phyloP scores from a whole-genome alignment of 2,888 invertebrate genomes.

The Cheiracanthium punctorium region DNA sequence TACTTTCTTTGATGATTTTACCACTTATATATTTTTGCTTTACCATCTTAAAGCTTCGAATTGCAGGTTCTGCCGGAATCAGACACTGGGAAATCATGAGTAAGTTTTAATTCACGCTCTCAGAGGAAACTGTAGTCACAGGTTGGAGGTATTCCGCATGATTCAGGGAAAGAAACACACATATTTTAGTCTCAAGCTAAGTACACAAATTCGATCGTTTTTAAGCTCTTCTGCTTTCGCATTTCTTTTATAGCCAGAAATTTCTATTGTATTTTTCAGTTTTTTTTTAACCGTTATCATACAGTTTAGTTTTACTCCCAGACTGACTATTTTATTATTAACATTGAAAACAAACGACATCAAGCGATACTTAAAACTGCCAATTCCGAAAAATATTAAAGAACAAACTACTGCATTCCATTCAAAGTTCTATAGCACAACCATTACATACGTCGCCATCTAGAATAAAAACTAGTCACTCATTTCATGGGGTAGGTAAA shows the following conservation, averaged over 20 bases:
- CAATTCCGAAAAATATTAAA: too few species aligned
- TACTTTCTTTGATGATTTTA: not conserved
- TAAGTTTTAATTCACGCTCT: not conserved
- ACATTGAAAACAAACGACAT: too few species aligned
- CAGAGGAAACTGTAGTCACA: not conserved
- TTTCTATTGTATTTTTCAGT: too few species aligned
- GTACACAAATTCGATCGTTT: not conserved
- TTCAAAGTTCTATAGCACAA: too few species aligned
- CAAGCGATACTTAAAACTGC: too few species aligned
- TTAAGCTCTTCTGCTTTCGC: not conserved
- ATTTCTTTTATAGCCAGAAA: not conserved
- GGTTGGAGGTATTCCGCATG: not conserved
- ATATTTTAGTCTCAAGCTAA: not conserved
- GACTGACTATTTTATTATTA: too few species aligned
- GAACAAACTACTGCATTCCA: too few species aligned
- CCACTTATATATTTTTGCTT: not conserved
- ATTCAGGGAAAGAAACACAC: not conserved
- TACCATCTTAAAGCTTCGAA: not conserved
- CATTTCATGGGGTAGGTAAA: too few species aligned
- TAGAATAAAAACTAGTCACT: too few species aligned
- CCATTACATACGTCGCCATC: too few species aligned
- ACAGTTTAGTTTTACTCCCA: too few species aligned
- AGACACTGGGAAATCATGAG: not conserved
- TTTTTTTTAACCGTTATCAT: too few species aligned
- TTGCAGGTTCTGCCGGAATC: not conserved